Conservation (phyloP, 2,797 vertebrate species). For the Prunella strophiata region DNA sequence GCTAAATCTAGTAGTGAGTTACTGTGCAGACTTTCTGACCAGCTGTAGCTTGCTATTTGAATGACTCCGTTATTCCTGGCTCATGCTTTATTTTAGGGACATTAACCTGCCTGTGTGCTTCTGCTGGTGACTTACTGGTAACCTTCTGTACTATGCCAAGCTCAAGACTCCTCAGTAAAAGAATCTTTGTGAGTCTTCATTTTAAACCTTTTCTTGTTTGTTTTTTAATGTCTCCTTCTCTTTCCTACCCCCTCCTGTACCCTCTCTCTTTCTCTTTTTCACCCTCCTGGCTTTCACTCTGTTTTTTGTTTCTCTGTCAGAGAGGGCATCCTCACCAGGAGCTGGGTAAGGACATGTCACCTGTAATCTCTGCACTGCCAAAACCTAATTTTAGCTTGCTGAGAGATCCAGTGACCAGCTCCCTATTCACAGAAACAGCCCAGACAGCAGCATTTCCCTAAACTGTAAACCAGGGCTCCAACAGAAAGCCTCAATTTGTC, state of each 20-base stretch:
- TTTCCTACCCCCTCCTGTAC: neutral
- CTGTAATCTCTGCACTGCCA: neutral
- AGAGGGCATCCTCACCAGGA: neutral
- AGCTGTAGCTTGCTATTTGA: neutral
- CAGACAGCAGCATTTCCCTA: neutral
- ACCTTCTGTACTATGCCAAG: constrained; percentile 8
- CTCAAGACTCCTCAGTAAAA: constrained; percentile 21
- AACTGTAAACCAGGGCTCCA: neutral
- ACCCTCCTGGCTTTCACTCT: neutral
- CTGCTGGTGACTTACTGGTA: neutral
- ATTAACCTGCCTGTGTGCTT: constrained; percentile 38
- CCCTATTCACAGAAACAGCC: neutral
- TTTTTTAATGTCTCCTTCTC: neutral
- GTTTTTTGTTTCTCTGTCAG: neutral
- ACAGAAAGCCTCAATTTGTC: neutral
- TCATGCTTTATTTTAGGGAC: constrained; percentile 39
- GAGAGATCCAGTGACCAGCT: neutral
- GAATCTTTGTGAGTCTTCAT: constrained; percentile 10
- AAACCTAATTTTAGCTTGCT: neutral
- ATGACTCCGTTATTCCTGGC: constrained; percentile 35
- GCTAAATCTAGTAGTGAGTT: neutral
- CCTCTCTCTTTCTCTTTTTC: neutral
- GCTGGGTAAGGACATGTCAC: neutral
- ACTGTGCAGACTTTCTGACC: neutral
- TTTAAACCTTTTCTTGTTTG: neutral